These are phyloP conservation scores for Epirrita christyi DNA, from an alignment of 2,888 invertebrate genomes.

Conservation along the genomic window DNA sequence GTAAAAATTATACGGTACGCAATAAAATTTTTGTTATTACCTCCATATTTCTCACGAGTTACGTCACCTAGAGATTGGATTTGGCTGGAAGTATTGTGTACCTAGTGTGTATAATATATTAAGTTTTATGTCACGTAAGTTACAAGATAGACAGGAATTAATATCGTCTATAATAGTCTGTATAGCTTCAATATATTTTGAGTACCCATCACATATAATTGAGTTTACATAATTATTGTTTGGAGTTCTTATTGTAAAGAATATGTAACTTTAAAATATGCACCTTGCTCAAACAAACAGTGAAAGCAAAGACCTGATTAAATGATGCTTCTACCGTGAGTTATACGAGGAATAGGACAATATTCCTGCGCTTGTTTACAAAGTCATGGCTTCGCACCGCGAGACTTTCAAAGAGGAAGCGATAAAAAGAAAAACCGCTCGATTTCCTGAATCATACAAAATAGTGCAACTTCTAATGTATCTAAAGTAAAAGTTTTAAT, in stretches of 20 bases:
- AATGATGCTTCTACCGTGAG: conserved; percentile 62
- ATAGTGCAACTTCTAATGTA: conserved; percentile 28
- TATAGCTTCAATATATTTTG: too few relatives aligned
- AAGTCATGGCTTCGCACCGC: conserved; percentile 52
- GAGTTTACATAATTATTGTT: too few relatives aligned
- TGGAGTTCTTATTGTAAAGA: too few relatives aligned
- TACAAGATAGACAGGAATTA: too few relatives aligned
- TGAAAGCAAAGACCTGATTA: conserved; percentile 58
- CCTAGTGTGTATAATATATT: too few relatives aligned
- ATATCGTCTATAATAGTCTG: too few relatives aligned
- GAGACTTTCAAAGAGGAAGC: conserved; percentile 50
- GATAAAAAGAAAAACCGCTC: conserved; percentile 58
- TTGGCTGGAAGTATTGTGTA: conserved; percentile 5
- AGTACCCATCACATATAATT: too few relatives aligned
- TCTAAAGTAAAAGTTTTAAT: too few relatives aligned
- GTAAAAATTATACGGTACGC: conserved; percentile 50
- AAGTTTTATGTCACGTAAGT: too few relatives aligned
- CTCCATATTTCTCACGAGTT: conserved; percentile 37
- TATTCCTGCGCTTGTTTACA: conserved; percentile 52
- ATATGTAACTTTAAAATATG: background rate
- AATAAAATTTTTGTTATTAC: conserved; percentile 34
- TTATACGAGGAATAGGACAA: conserved; percentile 56
- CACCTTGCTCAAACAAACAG: conserved; percentile 60
- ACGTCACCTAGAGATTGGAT: conserved; percentile 23
- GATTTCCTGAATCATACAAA: conserved; percentile 61